These are phyloP conservation scores for Ceuthmochares aereus DNA, from an alignment of 2,113 vertebrate species.

Conservation along the genomic window DNA sequence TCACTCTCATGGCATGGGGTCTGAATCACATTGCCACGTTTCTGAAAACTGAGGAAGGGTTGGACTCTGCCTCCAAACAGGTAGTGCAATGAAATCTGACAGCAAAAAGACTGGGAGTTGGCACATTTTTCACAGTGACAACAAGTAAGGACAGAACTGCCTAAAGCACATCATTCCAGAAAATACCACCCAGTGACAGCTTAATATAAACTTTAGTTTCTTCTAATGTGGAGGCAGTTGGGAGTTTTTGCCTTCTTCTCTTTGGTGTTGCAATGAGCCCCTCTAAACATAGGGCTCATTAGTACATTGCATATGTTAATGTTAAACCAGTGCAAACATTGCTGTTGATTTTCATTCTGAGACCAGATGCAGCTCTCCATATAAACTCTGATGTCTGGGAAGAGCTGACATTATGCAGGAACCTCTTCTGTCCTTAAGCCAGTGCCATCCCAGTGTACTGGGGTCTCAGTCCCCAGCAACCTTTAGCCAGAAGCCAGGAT, in stretches of 20 bases:
- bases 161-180: neutral
- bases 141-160: neutral
- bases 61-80: neutral
- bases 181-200: neutral
- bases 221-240: neutral
- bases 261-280: neutral
- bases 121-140: neutral
- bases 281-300: neutral
- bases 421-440: neutral
- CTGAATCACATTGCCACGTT: neutral
- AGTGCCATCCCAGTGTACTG: neutral
- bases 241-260: rapidly evolving
- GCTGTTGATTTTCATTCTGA: neutral
- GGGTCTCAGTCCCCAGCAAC: neutral
- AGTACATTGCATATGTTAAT: neutral
- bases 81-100: neutral
- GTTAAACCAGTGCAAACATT: neutral
- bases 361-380: neutral
- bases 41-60: neutral
- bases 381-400: neutral
- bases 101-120: neutral
- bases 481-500: neutral
- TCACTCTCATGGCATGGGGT: neutral
- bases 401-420: neutral
- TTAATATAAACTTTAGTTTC: neutral